Base-by-base conservation (phyloP, 2,113 vertebrate genomes). In the Ptilorrhoa leucosticta region DNA sequence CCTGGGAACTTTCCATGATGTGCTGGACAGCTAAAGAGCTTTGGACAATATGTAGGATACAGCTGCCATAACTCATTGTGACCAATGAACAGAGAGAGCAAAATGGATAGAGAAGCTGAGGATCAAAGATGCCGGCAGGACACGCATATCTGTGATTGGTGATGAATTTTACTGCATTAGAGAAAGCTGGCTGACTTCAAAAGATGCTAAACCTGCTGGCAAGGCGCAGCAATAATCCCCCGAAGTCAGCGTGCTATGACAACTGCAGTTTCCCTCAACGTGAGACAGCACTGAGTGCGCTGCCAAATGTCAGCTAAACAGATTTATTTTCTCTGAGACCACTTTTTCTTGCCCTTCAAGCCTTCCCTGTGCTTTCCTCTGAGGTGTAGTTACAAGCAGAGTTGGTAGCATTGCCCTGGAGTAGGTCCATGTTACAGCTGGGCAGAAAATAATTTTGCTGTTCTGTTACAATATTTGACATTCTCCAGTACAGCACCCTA, bases 1-100 rank as follows among this genome's bases (percentile, higher is more conserved):
- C 94, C 95, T 89, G 79, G 93, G 97, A 96, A 97, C 50, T 93
- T 96, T 96, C 94, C 92, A 75, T 69, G 76, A 94, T 78, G 69
- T 83, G 82, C 86, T 76, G 91, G 94, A 90, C 1, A 63, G 89
- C 92, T 95, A 69, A 96, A 95, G 90, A 85, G 85, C 70, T 97
- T 91, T 89, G 96, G 95, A 87, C 89, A 94, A 23, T 85, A 30
- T n/a, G 64, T 77, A 73, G 61, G 33, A 11, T 86, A 64, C 82
- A 87, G 89, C 94, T 95, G 96, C 94, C 89, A 90, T 96, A 95
- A 96, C 56, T 96, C 94, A 94, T 90, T 61, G 54, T 56, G 83
- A 79, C 85, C 96, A 89, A 96, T 89, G 94, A 96, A 72, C 56
- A 81, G 69, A 80, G 89, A 35, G 69, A 95, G 81, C 50, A 71